phyloP scores from a whole-genome alignment of 2,797 vertebrate species.

The Centroberyx gerrardi region DNA sequence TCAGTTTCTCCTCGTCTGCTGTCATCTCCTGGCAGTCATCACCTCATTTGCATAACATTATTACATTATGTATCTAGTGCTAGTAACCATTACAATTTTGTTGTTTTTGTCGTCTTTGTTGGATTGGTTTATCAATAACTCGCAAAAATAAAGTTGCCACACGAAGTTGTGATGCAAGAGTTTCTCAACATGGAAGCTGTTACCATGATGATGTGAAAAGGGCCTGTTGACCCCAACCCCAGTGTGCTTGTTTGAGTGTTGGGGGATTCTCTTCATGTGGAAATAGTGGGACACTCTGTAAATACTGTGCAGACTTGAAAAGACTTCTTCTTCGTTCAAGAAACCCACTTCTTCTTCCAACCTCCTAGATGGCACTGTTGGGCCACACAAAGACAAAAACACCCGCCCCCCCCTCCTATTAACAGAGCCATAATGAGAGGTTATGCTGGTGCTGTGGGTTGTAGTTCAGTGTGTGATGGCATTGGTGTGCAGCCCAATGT shows the following conservation, averaged over 20 bases:
- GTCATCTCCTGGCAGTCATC: too few relatives aligned
- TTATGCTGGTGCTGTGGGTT: constrained; percentile 6
- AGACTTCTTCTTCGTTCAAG: not conserved
- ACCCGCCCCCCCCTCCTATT: not conserved
- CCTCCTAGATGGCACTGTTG: constrained; percentile 79
- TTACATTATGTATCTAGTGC: too few relatives aligned
- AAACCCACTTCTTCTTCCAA: constrained; percentile 10
- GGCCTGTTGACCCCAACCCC: too few relatives aligned
- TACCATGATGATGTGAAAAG: too few relatives aligned
- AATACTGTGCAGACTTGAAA: not conserved
- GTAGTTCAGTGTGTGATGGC: constrained; percentile 31
- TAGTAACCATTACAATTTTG: too few relatives aligned
- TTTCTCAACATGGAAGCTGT: too few relatives aligned
- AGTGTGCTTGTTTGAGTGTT: not conserved
- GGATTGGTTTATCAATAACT: too few relatives aligned
- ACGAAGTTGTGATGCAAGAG: too few relatives aligned
- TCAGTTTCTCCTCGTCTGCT: too few relatives aligned
- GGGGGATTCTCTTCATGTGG: not conserved
- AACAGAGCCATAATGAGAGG: constrained; percentile 19
- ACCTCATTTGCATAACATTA: too few relatives aligned
- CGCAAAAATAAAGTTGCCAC: too few relatives aligned
- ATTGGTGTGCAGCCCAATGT: constrained; percentile 18
- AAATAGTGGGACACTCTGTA: not conserved
- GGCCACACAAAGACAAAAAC: constrained; percentile 39
- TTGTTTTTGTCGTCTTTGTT: too few relatives aligned